Evolutionary conservation across 2,113 vertebrate species (phyloP).

Genomic region (Caranx melampygus): DNA sequence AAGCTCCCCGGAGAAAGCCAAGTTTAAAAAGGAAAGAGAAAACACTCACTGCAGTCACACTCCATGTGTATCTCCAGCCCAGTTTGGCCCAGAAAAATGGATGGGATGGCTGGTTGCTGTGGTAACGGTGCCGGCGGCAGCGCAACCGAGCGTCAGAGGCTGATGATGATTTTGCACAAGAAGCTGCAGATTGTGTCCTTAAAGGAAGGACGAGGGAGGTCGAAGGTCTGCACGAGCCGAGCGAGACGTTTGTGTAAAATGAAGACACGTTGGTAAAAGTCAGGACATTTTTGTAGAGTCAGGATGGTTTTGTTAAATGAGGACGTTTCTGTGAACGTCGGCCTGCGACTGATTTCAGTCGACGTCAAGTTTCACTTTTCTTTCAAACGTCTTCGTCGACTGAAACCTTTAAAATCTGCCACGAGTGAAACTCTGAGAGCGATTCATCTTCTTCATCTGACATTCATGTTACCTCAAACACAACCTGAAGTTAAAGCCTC

Average conservation of each 20-base stretch:
- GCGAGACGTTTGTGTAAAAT: too few species aligned
- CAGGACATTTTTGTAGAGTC: too few species aligned
- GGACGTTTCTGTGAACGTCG: too few species aligned
- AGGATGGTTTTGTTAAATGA: too few species aligned
- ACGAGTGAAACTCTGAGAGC: too few species aligned
- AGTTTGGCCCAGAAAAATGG: constrained; percentile 18
- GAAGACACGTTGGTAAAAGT: too few species aligned
- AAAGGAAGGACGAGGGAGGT: neutral
- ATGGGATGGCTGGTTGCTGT: constrained; percentile 4
- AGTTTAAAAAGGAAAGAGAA: neutral
- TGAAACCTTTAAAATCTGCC: too few species aligned
- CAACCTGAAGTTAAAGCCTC: neutral
- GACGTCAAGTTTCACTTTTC: too few species aligned
- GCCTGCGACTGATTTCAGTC: too few species aligned
- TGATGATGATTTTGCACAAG: neutral
- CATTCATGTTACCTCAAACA: neutral
- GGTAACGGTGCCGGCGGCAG: neutral
- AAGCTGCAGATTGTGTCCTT: neutral
- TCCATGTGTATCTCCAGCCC: neutral
- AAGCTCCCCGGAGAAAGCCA: neutral
- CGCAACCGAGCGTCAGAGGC: neutral
- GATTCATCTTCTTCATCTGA: too few species aligned
- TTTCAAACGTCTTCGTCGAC: too few species aligned
- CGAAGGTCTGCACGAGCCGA: neutral
- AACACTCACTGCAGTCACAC: neutral